A percentile compares a stretch with the other conserved stretches of the same genome.
These are phyloP conservation scores for Ctenochaetus hawaiiensis DNA, from an alignment of 2,797 vertebrate genomes.

Conservation along the genomic window DNA sequence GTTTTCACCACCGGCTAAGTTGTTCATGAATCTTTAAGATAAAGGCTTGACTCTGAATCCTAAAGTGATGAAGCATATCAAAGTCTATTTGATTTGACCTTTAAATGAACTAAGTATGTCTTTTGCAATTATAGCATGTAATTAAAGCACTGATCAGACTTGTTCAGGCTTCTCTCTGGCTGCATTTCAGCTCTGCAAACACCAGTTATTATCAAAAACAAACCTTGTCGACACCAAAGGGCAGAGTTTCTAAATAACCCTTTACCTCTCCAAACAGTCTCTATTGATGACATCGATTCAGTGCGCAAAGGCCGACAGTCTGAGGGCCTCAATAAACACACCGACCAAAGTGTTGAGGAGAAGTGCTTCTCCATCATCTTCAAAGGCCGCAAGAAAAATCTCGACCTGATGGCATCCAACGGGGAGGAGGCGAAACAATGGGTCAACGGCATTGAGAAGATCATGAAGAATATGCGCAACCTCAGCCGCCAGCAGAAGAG, in stretches of 20 bases:
- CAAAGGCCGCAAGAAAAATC: constrained; percentile 89
- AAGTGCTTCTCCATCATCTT: constrained; percentile 96
- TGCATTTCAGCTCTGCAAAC: neutral
- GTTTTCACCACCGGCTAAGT: neutral
- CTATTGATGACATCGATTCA: constrained; percentile 93
- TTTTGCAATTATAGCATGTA: neutral
- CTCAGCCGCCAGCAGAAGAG: constrained; percentile 91
- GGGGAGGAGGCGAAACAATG: constrained; percentile 86
- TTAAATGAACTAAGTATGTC: neutral
- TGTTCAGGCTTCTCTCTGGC: neutral
- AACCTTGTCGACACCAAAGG: neutral
- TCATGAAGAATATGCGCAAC: constrained; percentile 86
- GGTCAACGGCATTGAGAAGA: constrained; percentile 89
- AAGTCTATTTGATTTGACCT: neutral
- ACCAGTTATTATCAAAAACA: neutral
- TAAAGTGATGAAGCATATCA: neutral
- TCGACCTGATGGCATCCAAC: constrained; percentile 90
- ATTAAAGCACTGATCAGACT: neutral
- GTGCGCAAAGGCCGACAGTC: constrained; percentile 93
- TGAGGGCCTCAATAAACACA: constrained; percentile 92
- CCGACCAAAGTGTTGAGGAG: constrained; percentile 81
- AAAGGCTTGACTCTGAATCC: neutral
- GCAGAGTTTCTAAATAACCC: constrained; percentile 10
- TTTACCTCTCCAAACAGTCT: constrained; percentile 83
- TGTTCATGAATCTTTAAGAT: neutral